Conservation (phyloP, 1,140 invertebrate species). For the Hyles vespertilio region DNA sequence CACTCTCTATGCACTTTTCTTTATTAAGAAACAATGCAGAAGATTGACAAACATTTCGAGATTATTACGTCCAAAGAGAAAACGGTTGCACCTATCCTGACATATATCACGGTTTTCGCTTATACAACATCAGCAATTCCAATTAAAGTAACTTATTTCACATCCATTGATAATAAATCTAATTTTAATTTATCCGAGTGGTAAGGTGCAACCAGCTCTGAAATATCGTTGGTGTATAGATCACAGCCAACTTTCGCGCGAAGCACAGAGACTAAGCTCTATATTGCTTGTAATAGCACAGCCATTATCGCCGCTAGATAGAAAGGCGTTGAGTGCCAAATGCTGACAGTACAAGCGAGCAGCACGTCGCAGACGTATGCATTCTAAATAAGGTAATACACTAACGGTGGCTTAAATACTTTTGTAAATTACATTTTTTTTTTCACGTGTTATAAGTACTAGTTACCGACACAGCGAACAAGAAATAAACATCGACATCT, state of each 20-base stretch:
- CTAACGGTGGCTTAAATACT: conserved; percentile 39
- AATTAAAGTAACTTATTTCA: background rate
- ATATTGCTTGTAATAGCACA: conserved; percentile 49
- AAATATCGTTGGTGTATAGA: conserved; percentile 23
- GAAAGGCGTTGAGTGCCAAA: too few species aligned
- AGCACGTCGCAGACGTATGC: conserved; percentile 21
- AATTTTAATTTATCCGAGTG: background rate
- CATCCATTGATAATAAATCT: too few species aligned
- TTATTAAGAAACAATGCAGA: conserved; percentile 55
- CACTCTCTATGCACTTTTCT: conserved; percentile 39
- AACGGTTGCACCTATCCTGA: conserved; percentile 26
- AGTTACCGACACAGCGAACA: conserved; percentile 19
- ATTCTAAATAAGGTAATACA: conserved; percentile 15
- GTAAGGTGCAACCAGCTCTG: conserved; percentile 25
- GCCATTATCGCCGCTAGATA: conserved; percentile 30
- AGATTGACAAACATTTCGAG: conserved; percentile 45
- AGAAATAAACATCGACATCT: conserved; percentile 31
- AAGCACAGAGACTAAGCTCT: conserved; percentile 28
- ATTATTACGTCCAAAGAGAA: conserved; percentile 34
- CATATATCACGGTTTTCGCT: conserved; percentile 1
- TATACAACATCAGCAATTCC: conserved; percentile 5
- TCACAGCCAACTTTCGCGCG: conserved; percentile 19
- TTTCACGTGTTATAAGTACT: conserved; percentile 27
- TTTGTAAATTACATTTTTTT: conserved; percentile 36
- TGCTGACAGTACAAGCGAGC: background rate